Evolutionary conservation across 2,797 vertebrate species (phyloP).

Genomic region (Catamblyrhynchus diadema): DNA sequence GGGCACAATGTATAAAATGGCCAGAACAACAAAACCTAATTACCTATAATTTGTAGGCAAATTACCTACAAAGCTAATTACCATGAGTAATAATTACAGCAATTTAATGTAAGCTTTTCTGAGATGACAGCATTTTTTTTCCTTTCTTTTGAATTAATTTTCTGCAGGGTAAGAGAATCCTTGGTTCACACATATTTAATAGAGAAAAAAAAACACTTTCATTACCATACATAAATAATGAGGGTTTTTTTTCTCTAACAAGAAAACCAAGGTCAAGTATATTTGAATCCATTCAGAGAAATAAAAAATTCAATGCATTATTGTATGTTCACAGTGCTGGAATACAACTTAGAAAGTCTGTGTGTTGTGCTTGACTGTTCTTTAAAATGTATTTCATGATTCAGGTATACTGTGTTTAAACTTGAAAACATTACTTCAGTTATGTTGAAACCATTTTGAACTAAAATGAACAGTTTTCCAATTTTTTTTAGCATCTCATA

Average conservation of each 20-base stretch:
- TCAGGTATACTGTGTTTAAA: background rate
- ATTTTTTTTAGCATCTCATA: background rate
- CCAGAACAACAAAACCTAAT: background rate
- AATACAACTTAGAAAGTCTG: background rate
- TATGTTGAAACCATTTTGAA: background rate
- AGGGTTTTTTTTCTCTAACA: background rate
- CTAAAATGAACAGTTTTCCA: background rate
- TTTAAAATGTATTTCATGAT: background rate
- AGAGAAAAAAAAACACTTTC: background rate
- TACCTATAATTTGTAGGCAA: background rate
- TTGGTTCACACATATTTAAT: background rate
- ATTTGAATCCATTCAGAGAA: background rate
- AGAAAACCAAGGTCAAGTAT: background rate
- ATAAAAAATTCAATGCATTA: background rate
- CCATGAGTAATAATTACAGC: background rate
- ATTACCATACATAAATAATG: slow-evolving; percentile 32
- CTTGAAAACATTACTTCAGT: background rate
- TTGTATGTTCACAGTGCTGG: background rate
- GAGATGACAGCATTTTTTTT: background rate
- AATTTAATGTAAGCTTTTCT: background rate
- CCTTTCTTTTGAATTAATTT: background rate
- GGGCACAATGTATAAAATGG: background rate
- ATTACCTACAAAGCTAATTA: background rate
- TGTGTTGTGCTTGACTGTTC: background rate
- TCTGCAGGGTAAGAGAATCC: background rate